These are phyloP conservation scores for Drosophila hydei DNA, from an alignment of 1,140 invertebrate genomes.

Conservation along the genomic window DNA sequence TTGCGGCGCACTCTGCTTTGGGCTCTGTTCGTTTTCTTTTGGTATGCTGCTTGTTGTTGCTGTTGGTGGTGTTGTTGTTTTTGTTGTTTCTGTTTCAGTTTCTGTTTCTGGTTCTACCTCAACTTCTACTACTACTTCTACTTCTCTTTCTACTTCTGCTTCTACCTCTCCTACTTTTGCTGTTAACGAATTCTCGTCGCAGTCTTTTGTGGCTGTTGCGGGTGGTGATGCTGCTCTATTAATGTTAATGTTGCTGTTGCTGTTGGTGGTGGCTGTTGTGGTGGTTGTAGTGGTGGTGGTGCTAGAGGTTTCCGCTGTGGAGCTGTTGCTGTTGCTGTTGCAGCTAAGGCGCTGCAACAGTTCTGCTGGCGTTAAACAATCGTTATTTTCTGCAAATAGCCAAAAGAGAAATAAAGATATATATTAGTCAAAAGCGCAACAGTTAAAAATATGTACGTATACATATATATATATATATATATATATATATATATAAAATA, in stretches of 20 bases:
- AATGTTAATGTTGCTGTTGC: conserved; percentile 6
- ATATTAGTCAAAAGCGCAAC: conserved; percentile 25
- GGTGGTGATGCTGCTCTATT: conserved; percentile 27
- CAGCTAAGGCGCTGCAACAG: conserved; percentile 64
- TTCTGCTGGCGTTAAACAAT: conserved; percentile 54
- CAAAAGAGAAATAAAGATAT: conserved; percentile 3
- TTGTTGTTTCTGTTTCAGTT: conserved; percentile 18
- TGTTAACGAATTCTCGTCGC: conserved; percentile 52
- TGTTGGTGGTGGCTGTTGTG: conserved; percentile 6
- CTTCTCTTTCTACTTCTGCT: conserved; percentile 3
- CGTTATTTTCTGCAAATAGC: conserved; percentile 61
- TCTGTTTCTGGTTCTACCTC: background rate
- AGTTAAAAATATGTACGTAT: background rate
- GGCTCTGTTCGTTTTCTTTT: conserved; percentile 58
- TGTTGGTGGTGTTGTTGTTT: conserved; percentile 22
- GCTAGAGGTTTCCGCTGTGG: conserved; percentile 36
- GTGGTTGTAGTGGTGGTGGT: conserved; percentile 22
- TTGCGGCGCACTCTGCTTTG: conserved; percentile 29
- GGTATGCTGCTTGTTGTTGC: conserved; percentile 59
- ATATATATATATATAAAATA: conserved; percentile 1
- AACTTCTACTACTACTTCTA: conserved; percentile 2
- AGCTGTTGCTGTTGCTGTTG: conserved; percentile 36
- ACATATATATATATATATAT: background rate
- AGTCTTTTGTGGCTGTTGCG: conserved; percentile 69
- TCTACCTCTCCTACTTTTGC: conserved; percentile 17